Percentiles rank a stretch among this genome's conserved stretches.
Evolutionary conservation across 2,113 vertebrate species (phyloP).

Genomic region (Herpetotheres cachinnans): DNA sequence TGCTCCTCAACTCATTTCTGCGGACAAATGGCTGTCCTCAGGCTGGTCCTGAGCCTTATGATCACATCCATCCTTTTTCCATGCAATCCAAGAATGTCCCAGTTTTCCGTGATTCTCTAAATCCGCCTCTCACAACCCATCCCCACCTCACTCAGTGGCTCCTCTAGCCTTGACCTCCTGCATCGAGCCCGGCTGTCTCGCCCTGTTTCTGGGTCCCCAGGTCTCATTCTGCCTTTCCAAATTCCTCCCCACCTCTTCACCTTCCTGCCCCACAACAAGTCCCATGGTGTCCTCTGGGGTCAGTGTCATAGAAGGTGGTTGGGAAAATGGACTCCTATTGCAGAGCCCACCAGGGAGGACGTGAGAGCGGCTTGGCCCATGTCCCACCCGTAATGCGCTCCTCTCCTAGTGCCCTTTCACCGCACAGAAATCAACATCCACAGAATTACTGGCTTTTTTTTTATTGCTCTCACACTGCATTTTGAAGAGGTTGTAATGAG

Average conservation of each 20-base stretch:
- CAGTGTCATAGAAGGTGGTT: rapidly evolving
- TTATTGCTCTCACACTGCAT: neutral
- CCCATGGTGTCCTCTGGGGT: neutral
- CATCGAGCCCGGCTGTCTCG: neutral
- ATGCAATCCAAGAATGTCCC: neutral
- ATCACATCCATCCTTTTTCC: neutral
- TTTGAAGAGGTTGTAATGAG: neutral
- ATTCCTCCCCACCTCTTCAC: neutral
- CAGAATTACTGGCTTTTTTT: neutral
- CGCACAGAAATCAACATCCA: neutral
- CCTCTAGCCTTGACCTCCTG: neutral
- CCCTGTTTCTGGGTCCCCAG: neutral
- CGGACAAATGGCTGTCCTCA: neutral
- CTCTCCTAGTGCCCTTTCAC: neutral
- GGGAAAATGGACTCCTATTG: neutral
- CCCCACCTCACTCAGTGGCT: neutral
- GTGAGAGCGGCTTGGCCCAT: neutral
- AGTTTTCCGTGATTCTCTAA: neutral
- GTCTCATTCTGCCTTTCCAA: neutral
- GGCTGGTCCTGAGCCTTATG: neutral
- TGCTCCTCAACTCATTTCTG: neutral
- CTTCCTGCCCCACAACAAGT: neutral
- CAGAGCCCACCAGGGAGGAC: neutral
- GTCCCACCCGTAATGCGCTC: neutral
- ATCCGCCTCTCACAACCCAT: neutral